Evolutionary conservation across 2,113 vertebrate species (phyloP).

Genomic region (Sylvia atricapilla): DNA sequence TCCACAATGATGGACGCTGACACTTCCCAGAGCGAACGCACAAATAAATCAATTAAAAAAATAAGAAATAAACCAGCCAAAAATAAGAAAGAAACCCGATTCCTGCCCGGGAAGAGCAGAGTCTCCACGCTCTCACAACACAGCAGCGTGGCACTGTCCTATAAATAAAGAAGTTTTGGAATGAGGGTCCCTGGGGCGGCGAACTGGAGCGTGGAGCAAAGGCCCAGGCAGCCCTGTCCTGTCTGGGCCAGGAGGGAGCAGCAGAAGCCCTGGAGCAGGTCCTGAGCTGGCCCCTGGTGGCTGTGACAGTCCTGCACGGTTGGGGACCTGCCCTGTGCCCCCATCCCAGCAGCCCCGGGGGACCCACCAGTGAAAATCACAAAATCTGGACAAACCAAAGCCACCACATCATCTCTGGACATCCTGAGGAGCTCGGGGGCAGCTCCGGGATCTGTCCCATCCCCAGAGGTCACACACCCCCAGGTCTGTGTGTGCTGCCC

Average conservation of each 20-base stretch:
- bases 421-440: not conserved
- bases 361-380: not conserved
- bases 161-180: not conserved
- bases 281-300: not conserved
- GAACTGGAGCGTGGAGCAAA: fast-evolving
- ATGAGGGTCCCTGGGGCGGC: not conserved
- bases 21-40: fast-evolving
- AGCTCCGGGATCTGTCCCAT: not conserved
- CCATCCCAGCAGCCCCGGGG: fast-evolving
- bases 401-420: not conserved
- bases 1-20: fast-evolving
- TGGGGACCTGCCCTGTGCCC: not conserved
- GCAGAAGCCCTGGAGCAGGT: fast-evolving
- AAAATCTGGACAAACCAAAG: not conserved
- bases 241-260: not conserved
- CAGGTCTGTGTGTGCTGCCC: too few species aligned
- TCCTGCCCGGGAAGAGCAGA: not conserved
- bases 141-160: fast-evolving
- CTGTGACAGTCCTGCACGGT: not conserved
- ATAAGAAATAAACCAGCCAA: not conserved
- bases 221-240: not conserved
- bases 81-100: not conserved
- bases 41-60: not conserved
- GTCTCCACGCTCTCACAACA: fast-evolving
- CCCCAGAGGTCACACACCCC: not conserved